These are phyloP conservation scores for Myathropa florea DNA, from an alignment of 2,888 invertebrate genomes.

Conservation along the genomic window DNA sequence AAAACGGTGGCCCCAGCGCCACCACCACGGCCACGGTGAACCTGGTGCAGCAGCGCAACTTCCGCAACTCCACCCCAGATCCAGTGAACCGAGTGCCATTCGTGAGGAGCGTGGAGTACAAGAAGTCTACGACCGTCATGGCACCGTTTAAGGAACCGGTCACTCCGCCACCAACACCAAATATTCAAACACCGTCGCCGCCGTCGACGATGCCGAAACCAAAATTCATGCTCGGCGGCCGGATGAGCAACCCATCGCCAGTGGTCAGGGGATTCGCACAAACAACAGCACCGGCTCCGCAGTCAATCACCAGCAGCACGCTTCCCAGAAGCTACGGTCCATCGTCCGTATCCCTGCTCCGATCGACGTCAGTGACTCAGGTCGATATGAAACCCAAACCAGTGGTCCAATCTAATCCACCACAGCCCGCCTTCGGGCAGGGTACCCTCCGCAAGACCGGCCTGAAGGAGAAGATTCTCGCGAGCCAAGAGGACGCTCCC, in stretches of 20 bases:
- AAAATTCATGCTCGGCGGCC: slow-evolving; percentile 59
- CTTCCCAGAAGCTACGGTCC: slow-evolving; percentile 29
- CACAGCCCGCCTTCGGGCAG: slow-evolving; percentile 80
- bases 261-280: slow-evolving; percentile 78
- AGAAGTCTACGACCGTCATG: slow-evolving; percentile 52
- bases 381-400: slow-evolving; percentile 36
- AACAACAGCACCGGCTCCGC: slow-evolving; percentile 2
- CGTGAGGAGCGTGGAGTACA: slow-evolving; percentile 73
- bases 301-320: slow-evolving; percentile 27
- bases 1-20: slow-evolving; percentile 48
- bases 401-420: not conserved
- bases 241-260: slow-evolving; percentile 73
- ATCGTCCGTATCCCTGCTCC: slow-evolving; percentile 62
- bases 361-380: slow-evolving; percentile 44
- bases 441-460: slow-evolving; percentile 81
- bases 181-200: slow-evolving; percentile 44
- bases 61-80: slow-evolving; percentile 64
- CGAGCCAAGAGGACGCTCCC: slow-evolving; percentile 73
- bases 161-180: slow-evolving; percentile 19
- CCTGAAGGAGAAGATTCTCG: slow-evolving; percentile 79
- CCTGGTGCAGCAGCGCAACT: slow-evolving; percentile 55
- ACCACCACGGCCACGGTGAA: slow-evolving; percentile 67
- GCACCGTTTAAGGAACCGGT: slow-evolving; percentile 22
- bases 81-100: slow-evolving; percentile 61
- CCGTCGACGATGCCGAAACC: slow-evolving; percentile 70